Evolutionary conservation across 2,888 invertebrate genomes (phyloP), one percentile per base, ranked within the genome.

Genomic region (Conistra vaccinii): DNA sequence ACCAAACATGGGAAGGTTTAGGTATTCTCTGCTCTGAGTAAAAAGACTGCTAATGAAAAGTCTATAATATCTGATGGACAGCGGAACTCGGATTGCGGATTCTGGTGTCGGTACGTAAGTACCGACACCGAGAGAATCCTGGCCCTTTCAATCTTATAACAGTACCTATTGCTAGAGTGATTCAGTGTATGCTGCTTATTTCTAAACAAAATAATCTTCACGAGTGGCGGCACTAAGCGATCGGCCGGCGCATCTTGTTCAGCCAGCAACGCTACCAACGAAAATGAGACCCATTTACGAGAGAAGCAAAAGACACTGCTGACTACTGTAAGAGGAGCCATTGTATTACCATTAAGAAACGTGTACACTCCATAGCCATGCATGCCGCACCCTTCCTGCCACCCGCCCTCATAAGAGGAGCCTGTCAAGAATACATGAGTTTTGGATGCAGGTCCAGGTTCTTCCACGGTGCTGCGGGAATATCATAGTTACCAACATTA

Each of bases 281-380:
- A 23, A 29, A 32, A 5, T 48, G 14, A 65, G 29, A 65, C n/a
- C n/a, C 17, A 32, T 63, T 20, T 45, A 29, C 29, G 4, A 45
- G 63, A 29, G 23, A 23, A 45, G 7, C 26, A 45, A 45, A 26
- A 26, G 26, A 14, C 4, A 45, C 17, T 48, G 29, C 14, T 51
- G 14, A n/a, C 20, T n/a, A 57, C 9, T 51, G 12, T n/a, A 53
- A 70, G 20, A n/a, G 9, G 29, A 39, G 5, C 4, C 23, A 12
- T 66, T 29, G 17, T 4, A n/a, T 57, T 55, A 74, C 74, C 74
- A 63, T 57, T 57, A 32, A 0, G 0, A 73, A 73, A 74, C 14
- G 12, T 73, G 29, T 74, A 74, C 6, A 26, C 57, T 63, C 74
- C 74, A n/a, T n/a, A n/a, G 45, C 74, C 74, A n/a, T 74, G 61